Conservation (phyloP, 2,113 vertebrate species). For the Hiodon alosoides region DNA sequence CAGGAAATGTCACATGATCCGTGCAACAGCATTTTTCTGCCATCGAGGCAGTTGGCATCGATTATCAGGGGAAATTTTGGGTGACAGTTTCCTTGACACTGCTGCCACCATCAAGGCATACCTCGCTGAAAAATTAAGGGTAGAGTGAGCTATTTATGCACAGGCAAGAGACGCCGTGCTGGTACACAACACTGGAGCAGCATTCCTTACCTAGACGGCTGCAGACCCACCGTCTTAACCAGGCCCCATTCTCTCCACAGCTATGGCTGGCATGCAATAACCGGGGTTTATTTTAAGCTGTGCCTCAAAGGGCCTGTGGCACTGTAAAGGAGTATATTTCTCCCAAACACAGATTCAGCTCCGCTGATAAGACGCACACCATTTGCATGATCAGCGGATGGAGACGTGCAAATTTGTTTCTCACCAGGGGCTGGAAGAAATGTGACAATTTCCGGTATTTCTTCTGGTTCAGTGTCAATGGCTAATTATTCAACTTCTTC, state of each 20-base stretch:
- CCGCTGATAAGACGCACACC: neutral
- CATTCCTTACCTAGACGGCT: neutral
- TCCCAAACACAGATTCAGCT: neutral
- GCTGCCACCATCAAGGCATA: neutral
- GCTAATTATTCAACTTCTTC: neutral
- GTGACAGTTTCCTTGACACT: neutral
- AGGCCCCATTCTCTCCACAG: conserved; percentile 2
- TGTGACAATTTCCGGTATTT: neutral
- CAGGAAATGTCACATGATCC: neutral
- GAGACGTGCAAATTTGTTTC: conserved; percentile 27
- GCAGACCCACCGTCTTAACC: neutral
- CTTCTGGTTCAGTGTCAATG: neutral
- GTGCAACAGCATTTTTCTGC: neutral
- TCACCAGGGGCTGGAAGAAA: neutral
- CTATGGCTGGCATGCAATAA: conserved; percentile 17
- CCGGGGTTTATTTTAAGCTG: conserved; percentile 19
- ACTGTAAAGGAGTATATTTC: conserved; percentile 10
- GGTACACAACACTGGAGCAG: neutral
- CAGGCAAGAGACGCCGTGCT: neutral
- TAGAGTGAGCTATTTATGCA: neutral
- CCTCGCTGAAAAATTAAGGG: neutral
- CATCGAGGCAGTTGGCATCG: neutral
- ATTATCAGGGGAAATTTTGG: neutral
- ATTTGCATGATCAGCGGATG: conserved; percentile 4
- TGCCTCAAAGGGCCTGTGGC: conserved; percentile 13